Evolutionary conservation across 2,888 invertebrate species (phyloP).

Genomic region (Tubulanus polymorphus): DNA sequence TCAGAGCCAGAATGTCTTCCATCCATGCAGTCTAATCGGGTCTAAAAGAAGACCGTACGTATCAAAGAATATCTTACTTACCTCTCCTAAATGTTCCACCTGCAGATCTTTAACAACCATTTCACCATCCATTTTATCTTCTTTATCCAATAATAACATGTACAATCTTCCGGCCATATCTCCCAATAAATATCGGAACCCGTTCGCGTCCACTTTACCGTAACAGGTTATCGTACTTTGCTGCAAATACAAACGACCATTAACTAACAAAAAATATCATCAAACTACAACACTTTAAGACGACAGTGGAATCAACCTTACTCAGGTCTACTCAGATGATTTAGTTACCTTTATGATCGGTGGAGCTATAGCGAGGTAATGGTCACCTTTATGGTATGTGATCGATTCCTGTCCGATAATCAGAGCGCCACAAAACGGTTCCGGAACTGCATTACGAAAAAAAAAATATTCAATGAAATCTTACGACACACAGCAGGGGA

Average conservation of each 20-base stretch:
- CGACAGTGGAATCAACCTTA: no score
- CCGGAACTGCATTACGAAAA: slow-evolving; percentile 76
- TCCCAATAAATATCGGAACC: slow-evolving; percentile 80
- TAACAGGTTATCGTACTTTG: slow-evolving; percentile 92
- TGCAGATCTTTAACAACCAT: slow-evolving; percentile 83
- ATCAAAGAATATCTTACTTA: no score
- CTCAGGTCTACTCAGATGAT: background rate
- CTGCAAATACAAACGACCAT: slow-evolving; percentile 54
- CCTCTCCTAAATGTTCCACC: slow-evolving; percentile 79
- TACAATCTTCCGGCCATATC: slow-evolving; percentile 92
- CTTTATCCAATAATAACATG: slow-evolving; percentile 88
- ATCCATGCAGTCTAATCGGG: background rate
- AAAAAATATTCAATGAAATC: background rate
- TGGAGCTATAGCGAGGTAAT: slow-evolving; percentile 74
- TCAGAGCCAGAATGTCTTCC: no score
- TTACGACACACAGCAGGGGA: background rate
- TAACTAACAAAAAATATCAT: background rate
- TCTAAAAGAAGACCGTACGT: background rate
- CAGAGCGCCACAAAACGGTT: slow-evolving; percentile 89
- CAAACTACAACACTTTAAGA: no score
- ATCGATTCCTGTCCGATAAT: slow-evolving; percentile 97
- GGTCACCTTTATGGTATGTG: slow-evolving; percentile 88
- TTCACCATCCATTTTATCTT: slow-evolving; percentile 62
- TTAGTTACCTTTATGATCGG: slow-evolving; percentile 79
- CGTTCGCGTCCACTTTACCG: slow-evolving; percentile 86